Evolutionary conservation across 2,888 invertebrate species (phyloP).

Genomic region (Brenthis hecate): DNA sequence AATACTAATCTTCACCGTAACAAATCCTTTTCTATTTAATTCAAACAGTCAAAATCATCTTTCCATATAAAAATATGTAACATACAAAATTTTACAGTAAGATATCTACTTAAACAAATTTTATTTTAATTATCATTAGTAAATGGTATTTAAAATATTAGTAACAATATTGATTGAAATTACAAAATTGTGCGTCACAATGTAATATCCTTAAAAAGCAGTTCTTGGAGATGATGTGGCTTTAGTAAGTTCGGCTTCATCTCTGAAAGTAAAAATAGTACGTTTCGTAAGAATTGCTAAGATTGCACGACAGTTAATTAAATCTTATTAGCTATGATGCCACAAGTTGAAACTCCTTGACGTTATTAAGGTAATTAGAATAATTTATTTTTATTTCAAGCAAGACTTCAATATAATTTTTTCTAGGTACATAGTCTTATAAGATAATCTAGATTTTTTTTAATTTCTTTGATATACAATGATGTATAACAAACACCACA

Average conservation of each 20-base stretch:
- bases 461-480: not conserved
- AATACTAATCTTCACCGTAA: conserved; percentile 19
- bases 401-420: not conserved
- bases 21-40: conserved; percentile 38
- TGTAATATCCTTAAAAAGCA: conserved; percentile 62
- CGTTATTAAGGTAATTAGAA: not conserved
- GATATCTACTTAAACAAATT: conserved; percentile 27
- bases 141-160: conserved; percentile 32
- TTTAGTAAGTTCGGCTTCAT: conserved; percentile 70
- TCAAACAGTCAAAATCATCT: conserved; percentile 48
- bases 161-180: conserved; percentile 36
- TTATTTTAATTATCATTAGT: conserved; percentile 27
- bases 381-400: not conserved
- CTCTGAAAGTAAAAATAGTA: conserved; percentile 60
- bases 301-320: conserved; percentile 2
- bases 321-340: conserved; percentile 7
- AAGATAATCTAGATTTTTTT: not conserved
- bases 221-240: conserved; percentile 61
- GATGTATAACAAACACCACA: conserved; percentile 45
- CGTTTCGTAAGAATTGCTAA: conserved; percentile 8
- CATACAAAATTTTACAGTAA: conserved; percentile 28
- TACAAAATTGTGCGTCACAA: conserved; percentile 69
- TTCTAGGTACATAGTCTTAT: not conserved
- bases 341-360: not conserved
- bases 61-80: conserved; percentile 48